Conservation (phyloP, 2,797 vertebrate species). For the Pangasius djambal region DNA sequence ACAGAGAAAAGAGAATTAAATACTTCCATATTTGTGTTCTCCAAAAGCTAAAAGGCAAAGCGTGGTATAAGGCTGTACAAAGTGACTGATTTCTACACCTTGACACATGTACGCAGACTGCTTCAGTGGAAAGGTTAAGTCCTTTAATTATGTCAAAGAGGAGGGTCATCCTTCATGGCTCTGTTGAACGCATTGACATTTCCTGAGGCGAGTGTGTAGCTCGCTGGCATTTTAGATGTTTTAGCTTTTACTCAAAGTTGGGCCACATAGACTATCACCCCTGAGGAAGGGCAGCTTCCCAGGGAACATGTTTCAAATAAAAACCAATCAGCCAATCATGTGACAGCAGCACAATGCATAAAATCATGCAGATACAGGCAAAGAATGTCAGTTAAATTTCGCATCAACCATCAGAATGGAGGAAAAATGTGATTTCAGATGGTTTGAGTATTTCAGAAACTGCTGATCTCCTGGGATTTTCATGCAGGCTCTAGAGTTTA, state of each 20-base stretch:
- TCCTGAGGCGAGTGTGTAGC: constrained; percentile 29
- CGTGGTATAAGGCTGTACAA: background rate
- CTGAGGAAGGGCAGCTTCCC: background rate
- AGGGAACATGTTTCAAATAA: background rate
- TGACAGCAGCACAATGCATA: background rate
- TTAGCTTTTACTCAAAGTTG: constrained; percentile 11
- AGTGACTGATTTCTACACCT: background rate
- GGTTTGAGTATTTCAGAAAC: background rate
- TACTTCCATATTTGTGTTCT: background rate
- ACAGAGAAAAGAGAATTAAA: background rate
- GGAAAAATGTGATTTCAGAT: background rate
- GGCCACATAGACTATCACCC: background rate
- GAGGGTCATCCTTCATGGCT: constrained; percentile 38
- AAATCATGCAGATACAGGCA: background rate
- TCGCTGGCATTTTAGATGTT: constrained; percentile 51
- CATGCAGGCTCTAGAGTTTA: background rate
- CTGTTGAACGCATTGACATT: constrained; percentile 48
- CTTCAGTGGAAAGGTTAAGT: constrained; percentile 40
- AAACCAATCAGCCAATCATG: background rate
- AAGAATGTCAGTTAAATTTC: background rate
- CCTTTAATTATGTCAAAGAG: constrained; percentile 45
- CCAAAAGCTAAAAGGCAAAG: constrained; percentile 13
- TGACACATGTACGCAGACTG: constrained; percentile 23
- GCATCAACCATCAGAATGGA: background rate
- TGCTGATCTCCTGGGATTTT: background rate